phyloP scores from a whole-genome alignment of 2,888 invertebrate genomes.

The Gari tellinella region DNA sequence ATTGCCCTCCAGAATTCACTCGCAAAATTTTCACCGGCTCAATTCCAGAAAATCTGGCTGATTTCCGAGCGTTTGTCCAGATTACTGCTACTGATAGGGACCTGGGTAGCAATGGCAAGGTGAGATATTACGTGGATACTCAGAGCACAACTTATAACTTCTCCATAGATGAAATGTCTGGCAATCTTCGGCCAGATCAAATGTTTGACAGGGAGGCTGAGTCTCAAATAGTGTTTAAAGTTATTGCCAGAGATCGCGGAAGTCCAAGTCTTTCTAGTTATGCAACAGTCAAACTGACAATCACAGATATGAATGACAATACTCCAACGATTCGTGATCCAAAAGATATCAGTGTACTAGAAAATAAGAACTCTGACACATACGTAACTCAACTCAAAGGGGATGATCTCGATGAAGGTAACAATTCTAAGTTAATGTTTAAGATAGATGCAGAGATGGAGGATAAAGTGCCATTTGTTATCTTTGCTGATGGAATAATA shows the following conservation, averaged over 20 bases:
- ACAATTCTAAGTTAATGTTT: constrained; percentile 89
- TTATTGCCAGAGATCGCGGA: constrained; percentile 91
- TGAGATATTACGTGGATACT: constrained; percentile 85
- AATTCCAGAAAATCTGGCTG: constrained; percentile 52
- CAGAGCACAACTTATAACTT: constrained; percentile 91
- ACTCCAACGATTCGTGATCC: constrained; percentile 95
- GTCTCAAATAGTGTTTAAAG: constrained; percentile 95
- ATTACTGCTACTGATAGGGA: constrained; percentile 57
- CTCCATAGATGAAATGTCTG: constrained; percentile 92
- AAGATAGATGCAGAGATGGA: constrained; percentile 51
- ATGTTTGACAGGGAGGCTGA: constrained; percentile 93
- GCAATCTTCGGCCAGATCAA: constrained; percentile 93
- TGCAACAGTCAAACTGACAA: constrained; percentile 89
- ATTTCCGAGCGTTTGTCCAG: constrained; percentile 49
- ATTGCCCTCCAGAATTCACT: constrained; percentile 92
- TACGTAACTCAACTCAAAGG: constrained; percentile 95
- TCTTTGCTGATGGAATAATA: constrained; percentile 64
- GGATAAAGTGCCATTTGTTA: constrained; percentile 58
- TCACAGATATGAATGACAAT: constrained; percentile 98
- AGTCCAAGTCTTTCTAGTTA: constrained; percentile 91
- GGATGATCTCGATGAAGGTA: constrained; percentile 95
- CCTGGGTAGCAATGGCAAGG: constrained; percentile 51
- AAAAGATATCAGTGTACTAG: constrained; percentile 94
- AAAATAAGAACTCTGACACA: constrained; percentile 94
- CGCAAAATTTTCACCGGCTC: constrained; percentile 82